Base-by-base conservation (phyloP, 2,888 invertebrate species). In the Agonopterix subpropinquella region DNA sequence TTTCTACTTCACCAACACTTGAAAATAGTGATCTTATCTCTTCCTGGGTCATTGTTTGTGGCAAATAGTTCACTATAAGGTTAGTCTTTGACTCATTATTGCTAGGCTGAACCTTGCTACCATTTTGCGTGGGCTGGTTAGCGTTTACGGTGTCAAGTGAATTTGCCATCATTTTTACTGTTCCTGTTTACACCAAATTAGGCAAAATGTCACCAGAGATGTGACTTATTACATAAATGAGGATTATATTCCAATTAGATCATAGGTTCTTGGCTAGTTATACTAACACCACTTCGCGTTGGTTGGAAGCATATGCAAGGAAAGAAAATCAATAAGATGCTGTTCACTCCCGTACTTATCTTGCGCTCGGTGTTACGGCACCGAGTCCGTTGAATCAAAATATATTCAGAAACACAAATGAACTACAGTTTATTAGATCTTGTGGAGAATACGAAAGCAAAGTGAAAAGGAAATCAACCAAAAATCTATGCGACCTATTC, bases 1-100 rank as follows among this genome's bases (percentile, higher is more conserved):
- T 96, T 88, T 98, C 98, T 63, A 98, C 96, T 85, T 98, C 97
- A 63, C 98, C 98, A 77, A 98, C 96, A 79, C 96, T 96, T 53
- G 96, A 95, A 87, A 98, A 98, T 58, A 98, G 90, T 52, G 96
- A 96, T 63, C 97, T 92, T 63, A 98, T 97, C 87, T 98, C 97
- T 79, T 98, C 97, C 85, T 98, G 98, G 55, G 96, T 95, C 96
- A 99, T 99, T 53, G 97, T 98, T 90, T 99, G 99, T 62, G 99
- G 99, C 82, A 99, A 92, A 89, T 99, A 99, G 90, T 99, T 99
- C 68, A 99, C 98, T 83, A 99, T 99, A 65, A 99, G 92, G 90
- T 99, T 99, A 65, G 99, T 99, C 90, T 97, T 96, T 60, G 96
- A 96, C 89, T 98, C 97, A 80, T 95, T 95, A 77, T 94, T 93